These are phyloP conservation scores for Elgonia sp. DNA, from an alignment of 2,888 invertebrate species.

Conservation along the genomic window DNA sequence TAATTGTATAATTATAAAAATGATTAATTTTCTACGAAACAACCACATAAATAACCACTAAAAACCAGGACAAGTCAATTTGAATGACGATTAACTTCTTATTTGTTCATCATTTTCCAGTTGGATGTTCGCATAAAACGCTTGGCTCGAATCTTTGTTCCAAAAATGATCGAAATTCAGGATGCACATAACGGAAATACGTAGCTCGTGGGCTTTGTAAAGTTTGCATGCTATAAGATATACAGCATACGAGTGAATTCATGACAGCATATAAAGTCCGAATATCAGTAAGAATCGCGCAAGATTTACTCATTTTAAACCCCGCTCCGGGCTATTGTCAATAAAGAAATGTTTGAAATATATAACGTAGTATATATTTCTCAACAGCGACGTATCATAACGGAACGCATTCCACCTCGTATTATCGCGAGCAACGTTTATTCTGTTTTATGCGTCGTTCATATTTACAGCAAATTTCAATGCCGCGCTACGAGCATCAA, in stretches of 20 bases:
- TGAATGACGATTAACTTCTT: neutral
- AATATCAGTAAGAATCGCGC: conserved; percentile 52
- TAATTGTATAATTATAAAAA: neutral
- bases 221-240: conserved; percentile 51
- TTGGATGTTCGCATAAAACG: neutral
- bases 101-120: conserved; percentile 1
- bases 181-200: conserved; percentile 43
- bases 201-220: conserved; percentile 54
- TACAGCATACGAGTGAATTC: conserved; percentile 45
- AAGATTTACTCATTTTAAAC: conserved; percentile 62
- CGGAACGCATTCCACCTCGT: conserved; percentile 23
- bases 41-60: no score
- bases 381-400: conserved; percentile 29
- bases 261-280: conserved; percentile 58
- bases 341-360: conserved; percentile 62
- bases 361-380: conserved; percentile 34
- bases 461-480: conserved; percentile 40
- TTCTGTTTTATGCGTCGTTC: conserved; percentile 41
- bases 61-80: neutral
- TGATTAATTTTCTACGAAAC: neutral
- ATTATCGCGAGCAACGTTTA: conserved; percentile 55
- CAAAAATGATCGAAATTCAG: conserved; percentile 55
- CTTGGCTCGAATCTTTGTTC: conserved; percentile 7
- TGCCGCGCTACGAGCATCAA: conserved; percentile 6
- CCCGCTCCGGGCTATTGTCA: conserved; percentile 57